Base-by-base conservation (phyloP, 2,888 invertebrate genomes). In the Ernsta delagoae region DNA sequence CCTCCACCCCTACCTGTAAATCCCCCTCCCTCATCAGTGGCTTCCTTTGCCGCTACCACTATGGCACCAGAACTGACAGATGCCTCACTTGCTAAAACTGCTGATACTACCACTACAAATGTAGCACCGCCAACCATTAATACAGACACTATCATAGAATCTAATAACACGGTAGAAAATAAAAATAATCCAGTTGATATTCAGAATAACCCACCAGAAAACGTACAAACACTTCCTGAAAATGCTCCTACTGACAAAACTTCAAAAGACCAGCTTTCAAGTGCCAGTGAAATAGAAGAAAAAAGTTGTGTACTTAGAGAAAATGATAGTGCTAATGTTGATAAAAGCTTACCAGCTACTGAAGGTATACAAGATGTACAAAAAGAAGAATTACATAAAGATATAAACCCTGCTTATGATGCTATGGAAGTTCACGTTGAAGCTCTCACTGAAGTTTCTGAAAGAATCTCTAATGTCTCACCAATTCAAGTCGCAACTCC, bases 11-110 rank as follows among this genome's bases (percentile, higher is more conserved):
- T 96, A 84, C 96, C 96, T 77, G 94, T 95, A 84, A 95, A 95
- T 84, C 96, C 96, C 83, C 96, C 96, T 85, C 96, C 96, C 78
- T 96, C 96, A 82, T 96, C 96, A 90, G 95, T 96, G 92, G 95
- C 95, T 87, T 95, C 95, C 79, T 96, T 96, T 89, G 96, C 96
- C 87, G 95, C 95, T 83, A 94, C 95, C 83, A 95, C 95, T 74
- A 95, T 95, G 94, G 95, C 95, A 84, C 94, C 90, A 78, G 92
- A 92, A 81, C 77, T 87, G 83, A 83, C 89, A 78, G 87, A 87
- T 75, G 86, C 90, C 89, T 87, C 89, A 83, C 87, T 87, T 83
- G 81, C 84, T 87, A 90, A 88, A 84, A 85, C 86, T 78, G 81
- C 89, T 80, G 88, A 86, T 16, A 16, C 16, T 80, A 73, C 71